Percentiles rank a stretch among this genome's conserved stretches.
Conservation (phyloP, 2,797 vertebrate species). For the Avahi laniger region DNA sequence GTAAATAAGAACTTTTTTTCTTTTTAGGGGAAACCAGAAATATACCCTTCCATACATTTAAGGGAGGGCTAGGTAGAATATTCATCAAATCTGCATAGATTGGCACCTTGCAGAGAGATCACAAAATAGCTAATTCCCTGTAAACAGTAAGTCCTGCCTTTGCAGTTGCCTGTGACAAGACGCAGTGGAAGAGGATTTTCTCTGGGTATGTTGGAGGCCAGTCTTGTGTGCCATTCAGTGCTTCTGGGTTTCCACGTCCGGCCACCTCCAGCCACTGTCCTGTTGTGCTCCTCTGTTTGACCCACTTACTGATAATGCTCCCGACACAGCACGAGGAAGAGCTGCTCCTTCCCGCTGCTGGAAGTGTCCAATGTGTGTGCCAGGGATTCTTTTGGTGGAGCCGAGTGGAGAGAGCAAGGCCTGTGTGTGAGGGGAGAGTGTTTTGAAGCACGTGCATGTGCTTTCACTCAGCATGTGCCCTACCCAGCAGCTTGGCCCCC, state of each 20-base stretch:
- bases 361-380: accelerated
- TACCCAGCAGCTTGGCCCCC: neutral
- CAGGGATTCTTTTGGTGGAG: neutral
- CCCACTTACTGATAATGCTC: neutral
- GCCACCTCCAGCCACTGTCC: neutral
- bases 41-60: neutral
- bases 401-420: neutral
- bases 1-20: neutral
- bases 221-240: accelerated
- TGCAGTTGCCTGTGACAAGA: neutral
- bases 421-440: accelerated
- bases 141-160: neutral
- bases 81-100: too few species aligned
- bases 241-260: neutral
- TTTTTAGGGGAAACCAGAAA: neutral
- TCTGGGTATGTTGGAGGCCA: neutral
- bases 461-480: too few species aligned
- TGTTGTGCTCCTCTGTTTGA: neutral
- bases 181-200: neutral
- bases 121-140: too few species aligned
- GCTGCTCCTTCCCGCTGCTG: neutral
- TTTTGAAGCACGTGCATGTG: neutral
- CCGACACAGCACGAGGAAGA: neutral
- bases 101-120: neutral
- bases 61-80: neutral